A percentile compares a stretch with the other conserved stretches of the same genome.
phyloP scores from a whole-genome alignment of 2,797 vertebrate genomes.

The Smutsia gigantea region DNA sequence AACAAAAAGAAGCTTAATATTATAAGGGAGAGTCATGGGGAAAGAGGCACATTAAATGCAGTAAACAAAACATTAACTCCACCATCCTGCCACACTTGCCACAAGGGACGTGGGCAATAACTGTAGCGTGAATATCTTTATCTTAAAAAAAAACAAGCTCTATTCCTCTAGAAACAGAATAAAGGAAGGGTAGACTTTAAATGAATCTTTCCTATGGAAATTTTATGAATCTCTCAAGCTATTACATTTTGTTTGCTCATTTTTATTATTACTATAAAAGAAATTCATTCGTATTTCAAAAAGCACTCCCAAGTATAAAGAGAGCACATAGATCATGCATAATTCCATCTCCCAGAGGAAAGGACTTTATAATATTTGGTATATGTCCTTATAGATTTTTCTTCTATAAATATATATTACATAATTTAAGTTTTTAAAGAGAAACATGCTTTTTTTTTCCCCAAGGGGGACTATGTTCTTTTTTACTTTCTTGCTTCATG shows the following conservation, averaged over 20 bases:
- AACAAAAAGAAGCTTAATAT: neutral
- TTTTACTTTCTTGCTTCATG: neutral
- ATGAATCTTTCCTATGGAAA: neutral
- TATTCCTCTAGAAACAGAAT: slow-evolving; percentile 9
- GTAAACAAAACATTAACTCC: slow-evolving; percentile 17
- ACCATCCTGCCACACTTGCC: neutral
- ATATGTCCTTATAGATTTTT: neutral
- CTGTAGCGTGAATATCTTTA: neutral
- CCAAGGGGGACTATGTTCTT: neutral
- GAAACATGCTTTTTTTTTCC: slow-evolving; percentile 20
- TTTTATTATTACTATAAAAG: slow-evolving; percentile 29
- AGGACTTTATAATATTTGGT: neutral
- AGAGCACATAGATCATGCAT: neutral
- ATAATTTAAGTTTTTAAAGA: neutral
- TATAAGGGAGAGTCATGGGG: neutral
- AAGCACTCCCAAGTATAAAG: slow-evolving; percentile 32
- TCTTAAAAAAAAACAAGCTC: neutral
- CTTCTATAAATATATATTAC: neutral
- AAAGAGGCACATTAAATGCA: slow-evolving; percentile 5
- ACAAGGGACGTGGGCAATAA: neutral
- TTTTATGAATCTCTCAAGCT: neutral
- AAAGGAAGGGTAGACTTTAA: slow-evolving; percentile 18
- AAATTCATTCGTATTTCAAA: slow-evolving; percentile 56
- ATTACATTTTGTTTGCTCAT: slow-evolving; percentile 22
- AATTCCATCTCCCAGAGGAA: neutral